These are phyloP conservation scores for Melanotaenia maccullochi DNA, from an alignment of 2,797 vertebrate genomes.

Conservation along the genomic window DNA sequence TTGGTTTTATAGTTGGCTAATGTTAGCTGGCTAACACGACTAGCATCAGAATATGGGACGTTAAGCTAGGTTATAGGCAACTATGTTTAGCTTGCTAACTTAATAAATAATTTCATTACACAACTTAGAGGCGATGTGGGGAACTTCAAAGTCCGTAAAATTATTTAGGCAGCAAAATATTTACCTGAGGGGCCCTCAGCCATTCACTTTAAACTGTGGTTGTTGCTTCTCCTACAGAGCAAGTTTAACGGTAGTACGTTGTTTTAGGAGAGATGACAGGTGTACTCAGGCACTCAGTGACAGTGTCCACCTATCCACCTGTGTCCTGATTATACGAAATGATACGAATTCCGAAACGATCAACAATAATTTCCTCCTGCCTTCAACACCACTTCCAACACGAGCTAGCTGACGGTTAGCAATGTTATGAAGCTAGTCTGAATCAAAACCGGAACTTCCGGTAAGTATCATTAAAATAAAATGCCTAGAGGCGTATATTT, in stretches of 20 bases:
- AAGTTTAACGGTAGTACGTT: constrained; percentile 24
- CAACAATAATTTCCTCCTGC: background rate
- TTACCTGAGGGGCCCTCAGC: constrained; percentile 80
- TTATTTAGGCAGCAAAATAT: constrained; percentile 7
- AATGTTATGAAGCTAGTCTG: background rate
- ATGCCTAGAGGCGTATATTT: too few relatives aligned
- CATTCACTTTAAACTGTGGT: constrained; percentile 66
- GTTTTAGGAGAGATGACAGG: constrained; percentile 35
- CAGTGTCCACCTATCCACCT: background rate
- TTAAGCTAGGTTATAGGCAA: background rate
- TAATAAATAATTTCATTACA: background rate
- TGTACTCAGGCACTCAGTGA: background rate
- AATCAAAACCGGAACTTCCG: constrained; percentile 30
- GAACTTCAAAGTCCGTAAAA: background rate
- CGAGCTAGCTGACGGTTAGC: constrained; percentile 49
- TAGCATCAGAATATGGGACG: background rate
- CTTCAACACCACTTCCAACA: constrained; percentile 2
- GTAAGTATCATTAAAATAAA: constrained; percentile 44
- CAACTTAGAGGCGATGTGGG: background rate
- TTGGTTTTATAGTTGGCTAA: constrained; percentile 39
- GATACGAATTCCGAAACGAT: background rate
- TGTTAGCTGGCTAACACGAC: constrained; percentile 1
- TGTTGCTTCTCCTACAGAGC: constrained; percentile 20
- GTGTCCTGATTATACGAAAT: background rate
- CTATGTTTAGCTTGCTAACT: background rate